phyloP scores from a whole-genome alignment of 2,888 invertebrate species.

The Limnephilus marmoratus region DNA sequence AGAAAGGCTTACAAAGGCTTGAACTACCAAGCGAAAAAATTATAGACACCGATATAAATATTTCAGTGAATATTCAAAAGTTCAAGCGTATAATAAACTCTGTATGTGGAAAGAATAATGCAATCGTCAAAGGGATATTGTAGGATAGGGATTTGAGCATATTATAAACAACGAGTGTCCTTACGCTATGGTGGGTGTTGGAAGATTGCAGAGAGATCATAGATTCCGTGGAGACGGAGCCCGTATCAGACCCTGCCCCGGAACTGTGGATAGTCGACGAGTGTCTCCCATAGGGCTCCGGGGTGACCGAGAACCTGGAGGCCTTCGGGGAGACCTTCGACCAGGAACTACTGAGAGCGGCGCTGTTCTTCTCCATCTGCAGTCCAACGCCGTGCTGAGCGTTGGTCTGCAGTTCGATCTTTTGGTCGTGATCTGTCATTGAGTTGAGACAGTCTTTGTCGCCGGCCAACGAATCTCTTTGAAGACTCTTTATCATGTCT shows the following conservation, averaged over 20 bases:
- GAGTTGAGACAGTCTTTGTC: neutral
- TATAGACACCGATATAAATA: no score
- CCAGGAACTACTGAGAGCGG: constrained; percentile 60
- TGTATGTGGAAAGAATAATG: no score
- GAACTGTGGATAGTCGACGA: constrained; percentile 68
- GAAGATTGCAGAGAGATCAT: constrained; percentile 79
- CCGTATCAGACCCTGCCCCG: constrained; percentile 78
- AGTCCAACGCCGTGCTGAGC: neutral
- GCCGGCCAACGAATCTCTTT: constrained; percentile 70
- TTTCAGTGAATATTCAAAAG: no score
- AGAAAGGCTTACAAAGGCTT: no score
- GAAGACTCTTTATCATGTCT: constrained; percentile 82
- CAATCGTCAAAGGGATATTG: no score
- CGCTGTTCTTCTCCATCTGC: constrained; percentile 14
- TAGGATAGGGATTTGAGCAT: no score
- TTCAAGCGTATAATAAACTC: no score
- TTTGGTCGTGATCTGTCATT: neutral
- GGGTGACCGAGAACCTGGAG: constrained; percentile 42
- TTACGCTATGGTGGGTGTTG: constrained; percentile 72
- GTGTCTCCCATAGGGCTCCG: constrained; percentile 69
- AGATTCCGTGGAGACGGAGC: constrained; percentile 84
- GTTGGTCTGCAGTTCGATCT: constrained; percentile 21
- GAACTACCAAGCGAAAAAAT: no score
- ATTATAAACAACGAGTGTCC: constrained; percentile 59
- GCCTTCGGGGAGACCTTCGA: constrained; percentile 57